These are phyloP conservation scores for Allacma fusca DNA, from an alignment of 2,888 invertebrate species.

Conservation along the genomic window DNA sequence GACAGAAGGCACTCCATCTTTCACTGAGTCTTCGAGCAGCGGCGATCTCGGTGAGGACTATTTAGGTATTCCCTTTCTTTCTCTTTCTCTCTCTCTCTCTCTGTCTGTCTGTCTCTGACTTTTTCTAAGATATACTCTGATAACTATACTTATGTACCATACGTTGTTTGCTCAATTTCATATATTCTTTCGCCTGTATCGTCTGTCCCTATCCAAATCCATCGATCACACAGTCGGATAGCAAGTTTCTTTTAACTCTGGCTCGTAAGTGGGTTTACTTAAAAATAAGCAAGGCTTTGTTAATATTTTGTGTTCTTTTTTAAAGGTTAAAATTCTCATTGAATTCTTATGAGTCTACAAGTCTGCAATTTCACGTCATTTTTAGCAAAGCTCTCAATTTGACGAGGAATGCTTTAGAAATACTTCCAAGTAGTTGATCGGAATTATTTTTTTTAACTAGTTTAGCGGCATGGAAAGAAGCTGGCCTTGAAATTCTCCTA, in stretches of 20 bases:
- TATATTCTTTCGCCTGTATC: too few relatives aligned
- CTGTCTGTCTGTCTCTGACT: conserved; percentile 1
- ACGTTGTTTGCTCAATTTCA: not conserved
- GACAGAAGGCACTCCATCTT: conserved; percentile 98
- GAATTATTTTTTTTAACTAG: too few relatives aligned
- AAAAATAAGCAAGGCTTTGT: conserved; percentile 4
- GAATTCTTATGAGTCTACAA: too few relatives aligned
- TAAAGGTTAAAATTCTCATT: too few relatives aligned
- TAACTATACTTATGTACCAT: not conserved
- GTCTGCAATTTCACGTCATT: too few relatives aligned
- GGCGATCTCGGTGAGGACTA: conserved; percentile 79
- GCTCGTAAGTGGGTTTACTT: conserved; percentile 30
- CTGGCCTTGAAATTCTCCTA: too few relatives aligned
- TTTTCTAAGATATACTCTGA: conserved; percentile 7
- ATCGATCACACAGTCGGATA: conserved; percentile 27
- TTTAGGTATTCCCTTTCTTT: conserved; percentile 35
- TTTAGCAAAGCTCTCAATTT: too few relatives aligned
- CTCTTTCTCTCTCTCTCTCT: conserved; percentile 14
- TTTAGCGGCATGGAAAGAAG: too few relatives aligned
- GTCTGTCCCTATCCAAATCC: too few relatives aligned
- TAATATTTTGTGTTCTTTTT: not conserved
- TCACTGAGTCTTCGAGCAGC: conserved; percentile 95
- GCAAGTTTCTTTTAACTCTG: conserved; percentile 3
- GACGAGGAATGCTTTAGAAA: too few relatives aligned
- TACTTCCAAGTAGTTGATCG: too few relatives aligned